phyloP scores from a whole-genome alignment of 2,113 vertebrate genomes.

The Plotosus lineatus region DNA sequence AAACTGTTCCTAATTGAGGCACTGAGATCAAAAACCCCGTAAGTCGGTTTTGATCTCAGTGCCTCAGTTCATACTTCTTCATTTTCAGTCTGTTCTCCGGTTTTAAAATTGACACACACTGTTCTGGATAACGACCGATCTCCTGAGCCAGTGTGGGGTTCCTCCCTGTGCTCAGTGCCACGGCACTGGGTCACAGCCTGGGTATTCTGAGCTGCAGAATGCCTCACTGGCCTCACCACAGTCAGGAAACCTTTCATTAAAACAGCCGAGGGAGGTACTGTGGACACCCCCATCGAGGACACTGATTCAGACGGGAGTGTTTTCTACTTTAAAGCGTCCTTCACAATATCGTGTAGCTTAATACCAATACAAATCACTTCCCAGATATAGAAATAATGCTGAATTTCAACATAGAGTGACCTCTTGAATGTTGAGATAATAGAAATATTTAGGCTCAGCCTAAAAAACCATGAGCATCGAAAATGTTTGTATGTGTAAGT shows the following conservation, averaged over 20 bases:
- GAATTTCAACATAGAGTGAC: background rate
- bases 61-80: slow-evolving; percentile 10
- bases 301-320: slow-evolving; percentile 33
- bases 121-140: slow-evolving; percentile 19
- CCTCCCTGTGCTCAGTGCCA: slow-evolving; percentile 49
- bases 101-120: slow-evolving; percentile 28
- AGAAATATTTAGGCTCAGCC: too few relatives aligned
- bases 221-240: slow-evolving; percentile 49
- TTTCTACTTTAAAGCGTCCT: background rate
- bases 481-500: too few relatives aligned
- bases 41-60: too few relatives aligned
- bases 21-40: too few relatives aligned
- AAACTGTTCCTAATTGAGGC: slow-evolving; percentile 34
- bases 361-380: slow-evolving; percentile 13
- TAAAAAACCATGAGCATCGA: too few relatives aligned
- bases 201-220: slow-evolving; percentile 55
- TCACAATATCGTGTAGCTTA: background rate
- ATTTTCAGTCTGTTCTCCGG: slow-evolving; percentile 10
- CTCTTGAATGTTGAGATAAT: background rate
- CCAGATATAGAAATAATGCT: background rate
- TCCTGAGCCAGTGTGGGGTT: slow-evolving; percentile 39
- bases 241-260: slow-evolving; percentile 56
- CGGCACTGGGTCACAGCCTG: slow-evolving; percentile 43
- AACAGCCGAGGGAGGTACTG: slow-evolving; percentile 43
- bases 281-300: slow-evolving; percentile 48